Evolutionary conservation across 2,888 invertebrate species (phyloP).

Genomic region (Clepsis dumicolana): DNA sequence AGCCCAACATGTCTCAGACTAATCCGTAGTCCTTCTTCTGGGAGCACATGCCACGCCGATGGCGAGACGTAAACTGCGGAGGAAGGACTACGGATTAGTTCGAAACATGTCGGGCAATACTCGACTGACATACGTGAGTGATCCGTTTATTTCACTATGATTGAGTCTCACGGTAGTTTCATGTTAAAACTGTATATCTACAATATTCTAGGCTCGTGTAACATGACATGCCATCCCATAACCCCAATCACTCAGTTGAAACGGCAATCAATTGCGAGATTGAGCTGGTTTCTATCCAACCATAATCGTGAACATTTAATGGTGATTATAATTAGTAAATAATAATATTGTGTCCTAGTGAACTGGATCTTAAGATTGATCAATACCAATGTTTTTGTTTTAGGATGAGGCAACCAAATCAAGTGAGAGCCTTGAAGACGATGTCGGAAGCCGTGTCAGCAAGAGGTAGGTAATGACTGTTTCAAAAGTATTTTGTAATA

Average conservation of each 20-base stretch:
- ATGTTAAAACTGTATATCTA: too few relatives aligned
- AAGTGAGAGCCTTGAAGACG: slow-evolving; percentile 74
- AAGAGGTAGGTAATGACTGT: slow-evolving; percentile 71
- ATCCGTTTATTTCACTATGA: too few relatives aligned
- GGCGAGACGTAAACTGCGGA: too few relatives aligned
- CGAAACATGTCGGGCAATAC: too few relatives aligned
- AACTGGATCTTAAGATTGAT: background rate
- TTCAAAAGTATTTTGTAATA: slow-evolving; percentile 35
- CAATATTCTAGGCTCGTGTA: too few relatives aligned
- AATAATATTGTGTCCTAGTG: background rate
- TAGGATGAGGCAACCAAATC: slow-evolving; percentile 80
- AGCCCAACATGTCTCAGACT: too few relatives aligned
- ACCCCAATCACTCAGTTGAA: background rate
- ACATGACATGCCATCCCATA: too few relatives aligned
- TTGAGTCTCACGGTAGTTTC: too few relatives aligned
- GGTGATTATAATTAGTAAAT: background rate
- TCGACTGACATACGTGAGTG: too few relatives aligned
- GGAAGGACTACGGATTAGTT: too few relatives aligned
- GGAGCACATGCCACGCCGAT: too few relatives aligned
- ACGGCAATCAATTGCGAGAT: background rate
- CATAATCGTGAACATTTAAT: background rate
- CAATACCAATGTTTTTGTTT: slow-evolving; percentile 52
- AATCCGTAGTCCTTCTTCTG: too few relatives aligned
- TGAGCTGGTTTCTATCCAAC: background rate
- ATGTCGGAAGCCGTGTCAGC: slow-evolving; percentile 73